phyloP scores from a whole-genome alignment of 2,113 vertebrate species.

The Marmota flaviventris region DNA sequence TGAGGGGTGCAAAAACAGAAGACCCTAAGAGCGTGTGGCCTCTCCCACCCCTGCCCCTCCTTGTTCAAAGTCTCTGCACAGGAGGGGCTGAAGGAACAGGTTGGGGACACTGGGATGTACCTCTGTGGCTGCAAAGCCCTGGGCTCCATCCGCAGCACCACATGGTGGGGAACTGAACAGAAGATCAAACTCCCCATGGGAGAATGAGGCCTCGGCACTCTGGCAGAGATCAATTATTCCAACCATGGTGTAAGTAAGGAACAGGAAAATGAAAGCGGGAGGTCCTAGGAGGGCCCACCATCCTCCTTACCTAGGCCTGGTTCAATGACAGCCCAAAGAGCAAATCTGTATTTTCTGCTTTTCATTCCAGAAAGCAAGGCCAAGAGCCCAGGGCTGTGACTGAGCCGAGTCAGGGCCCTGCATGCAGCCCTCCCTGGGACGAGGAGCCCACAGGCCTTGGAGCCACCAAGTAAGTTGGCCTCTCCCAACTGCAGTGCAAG shows the following conservation, averaged over 20 bases:
- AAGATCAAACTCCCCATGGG: background rate
- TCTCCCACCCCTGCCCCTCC: too few relatives aligned
- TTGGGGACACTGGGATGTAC: too few relatives aligned
- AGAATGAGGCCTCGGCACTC: background rate
- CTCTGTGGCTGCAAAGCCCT: background rate
- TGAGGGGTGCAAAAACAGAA: accelerated
- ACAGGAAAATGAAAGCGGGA: background rate
- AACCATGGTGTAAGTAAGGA: accelerated
- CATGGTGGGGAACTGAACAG: background rate
- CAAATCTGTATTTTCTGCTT: background rate
- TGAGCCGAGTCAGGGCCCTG: background rate
- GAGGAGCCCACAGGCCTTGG: background rate
- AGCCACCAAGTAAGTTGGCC: accelerated
- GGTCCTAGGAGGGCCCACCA: background rate
- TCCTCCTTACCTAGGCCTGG: background rate
- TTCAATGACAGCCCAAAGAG: background rate
- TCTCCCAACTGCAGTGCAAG: background rate
- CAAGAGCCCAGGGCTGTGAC: background rate
- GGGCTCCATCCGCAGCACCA: background rate
- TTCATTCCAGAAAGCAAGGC: background rate
- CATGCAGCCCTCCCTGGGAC: background rate
- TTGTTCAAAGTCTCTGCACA: background rate
- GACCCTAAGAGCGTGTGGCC: accelerated
- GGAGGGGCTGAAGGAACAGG: background rate
- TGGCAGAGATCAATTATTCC: background rate